Evolutionary conservation across 64 coral and sea anemone genomes (phyloP).

Genomic region (Catalaphyllia jardinei): DNA sequence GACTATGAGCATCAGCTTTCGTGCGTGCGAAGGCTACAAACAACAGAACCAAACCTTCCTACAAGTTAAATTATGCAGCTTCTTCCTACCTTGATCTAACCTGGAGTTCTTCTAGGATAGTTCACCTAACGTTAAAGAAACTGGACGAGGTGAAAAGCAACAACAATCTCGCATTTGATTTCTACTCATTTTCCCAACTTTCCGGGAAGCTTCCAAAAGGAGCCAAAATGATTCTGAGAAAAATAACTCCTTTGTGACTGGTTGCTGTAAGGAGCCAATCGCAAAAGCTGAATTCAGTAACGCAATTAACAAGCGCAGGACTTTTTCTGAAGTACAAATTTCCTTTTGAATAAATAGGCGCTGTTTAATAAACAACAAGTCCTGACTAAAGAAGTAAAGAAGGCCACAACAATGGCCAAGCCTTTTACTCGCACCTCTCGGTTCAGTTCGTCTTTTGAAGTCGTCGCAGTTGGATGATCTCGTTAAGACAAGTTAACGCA

Average conservation of each 20-base stretch:
- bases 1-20: too few relatives aligned
- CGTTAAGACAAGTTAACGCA: too few relatives aligned
- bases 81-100: neutral
- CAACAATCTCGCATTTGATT: neutral
- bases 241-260: neutral
- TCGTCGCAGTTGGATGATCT: too few relatives aligned
- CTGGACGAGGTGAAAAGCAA: neutral
- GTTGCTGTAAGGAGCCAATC: neutral
- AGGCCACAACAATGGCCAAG: too few relatives aligned
- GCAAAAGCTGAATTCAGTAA: neutral
- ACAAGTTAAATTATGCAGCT: neutral
- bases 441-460: too few relatives aligned
- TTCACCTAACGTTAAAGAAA: neutral
- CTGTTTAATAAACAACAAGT: too few relatives aligned
- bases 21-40: too few relatives aligned
- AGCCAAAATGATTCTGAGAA: neutral
- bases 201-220: neutral
- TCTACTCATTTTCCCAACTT: neutral
- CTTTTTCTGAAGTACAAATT: too few relatives aligned
- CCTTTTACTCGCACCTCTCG: too few relatives aligned
- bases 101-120: neutral
- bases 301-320: too few relatives aligned
- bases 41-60: neutral
- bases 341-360: too few relatives aligned
- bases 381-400: too few relatives aligned